Percentiles rank a stretch among this genome's conserved stretches.
Conservation (phyloP, 1,140 invertebrate genomes). For the Cyclargus thomasi region DNA sequence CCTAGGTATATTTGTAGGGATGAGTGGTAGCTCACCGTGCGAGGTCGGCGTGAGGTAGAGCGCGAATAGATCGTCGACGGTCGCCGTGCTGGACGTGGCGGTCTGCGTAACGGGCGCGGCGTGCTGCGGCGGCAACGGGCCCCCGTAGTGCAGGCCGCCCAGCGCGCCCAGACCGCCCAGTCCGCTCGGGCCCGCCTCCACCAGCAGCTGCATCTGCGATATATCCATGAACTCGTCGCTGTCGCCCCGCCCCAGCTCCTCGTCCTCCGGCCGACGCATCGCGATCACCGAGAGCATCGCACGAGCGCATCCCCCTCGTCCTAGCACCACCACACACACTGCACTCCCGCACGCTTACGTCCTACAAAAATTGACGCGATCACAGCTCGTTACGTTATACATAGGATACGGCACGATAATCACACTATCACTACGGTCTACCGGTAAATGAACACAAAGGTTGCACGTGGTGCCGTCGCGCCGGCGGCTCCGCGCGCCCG, state of each 20-base stretch:
- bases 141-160: conserved; percentile 51
- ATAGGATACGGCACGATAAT: conserved; percentile 45
- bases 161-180: conserved; percentile 60
- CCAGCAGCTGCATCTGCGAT: conserved; percentile 77
- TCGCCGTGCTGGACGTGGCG: conserved; percentile 38
- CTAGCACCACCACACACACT: conserved; percentile 31
- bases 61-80: conserved; percentile 66
- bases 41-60: conserved; percentile 59
- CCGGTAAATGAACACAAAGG: conserved; percentile 70
- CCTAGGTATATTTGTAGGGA: too few species aligned
- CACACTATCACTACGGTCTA: conserved; percentile 51
- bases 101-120: conserved; percentile 44
- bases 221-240: conserved; percentile 79
- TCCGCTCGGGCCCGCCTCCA: conserved; percentile 70
- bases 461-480: conserved; percentile 62
- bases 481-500: conserved; percentile 64
- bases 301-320: conserved; percentile 61
- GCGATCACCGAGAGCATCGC: conserved; percentile 72
- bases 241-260: conserved; percentile 62
- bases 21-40: conserved; percentile 43
- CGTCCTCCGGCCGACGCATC: conserved; percentile 71
- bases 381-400: conserved; percentile 55
- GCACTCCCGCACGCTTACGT: conserved; percentile 32
- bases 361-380: conserved; percentile 58
- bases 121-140: conserved; percentile 56